Percentiles rank a stretch among this genome's conserved stretches.
Conservation (phyloP, 2,113 vertebrate species). For the Carlito syrichta region DNA sequence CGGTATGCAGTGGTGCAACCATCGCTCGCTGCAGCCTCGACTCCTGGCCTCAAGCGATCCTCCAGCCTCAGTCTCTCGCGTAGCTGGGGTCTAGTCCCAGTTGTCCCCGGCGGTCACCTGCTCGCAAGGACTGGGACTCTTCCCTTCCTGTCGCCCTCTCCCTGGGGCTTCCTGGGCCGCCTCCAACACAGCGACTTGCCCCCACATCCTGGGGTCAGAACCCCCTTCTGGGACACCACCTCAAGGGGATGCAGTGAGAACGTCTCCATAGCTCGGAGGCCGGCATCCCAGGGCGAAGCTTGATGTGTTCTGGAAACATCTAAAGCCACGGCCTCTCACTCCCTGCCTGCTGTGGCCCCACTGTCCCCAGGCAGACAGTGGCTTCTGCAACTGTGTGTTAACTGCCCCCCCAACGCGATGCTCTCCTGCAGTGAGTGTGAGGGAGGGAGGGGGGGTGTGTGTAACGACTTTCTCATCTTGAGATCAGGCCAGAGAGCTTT, state of each 20-base stretch:
- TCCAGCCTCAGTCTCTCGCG: too few species aligned
- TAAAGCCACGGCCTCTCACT: background rate
- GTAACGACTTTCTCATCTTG: conserved; percentile 64
- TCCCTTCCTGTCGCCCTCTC: background rate
- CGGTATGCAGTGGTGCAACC: too few species aligned
- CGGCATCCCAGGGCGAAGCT: background rate
- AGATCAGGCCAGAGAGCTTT: conserved; percentile 60
- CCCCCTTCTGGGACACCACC: background rate
- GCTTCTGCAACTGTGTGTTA: conserved; percentile 49
- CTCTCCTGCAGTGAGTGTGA: background rate
- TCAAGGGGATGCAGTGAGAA: background rate
- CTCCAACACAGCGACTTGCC: background rate
- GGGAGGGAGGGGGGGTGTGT: background rate
- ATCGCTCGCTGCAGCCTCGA: too few species aligned
- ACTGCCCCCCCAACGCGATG: background rate
- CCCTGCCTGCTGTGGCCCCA: background rate
- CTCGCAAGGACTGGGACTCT: background rate
- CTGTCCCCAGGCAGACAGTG: background rate
- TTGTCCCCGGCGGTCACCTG: background rate
- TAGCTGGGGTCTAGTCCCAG: too few species aligned
- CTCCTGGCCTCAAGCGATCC: too few species aligned
- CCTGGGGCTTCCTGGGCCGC: background rate
- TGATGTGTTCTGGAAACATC: background rate
- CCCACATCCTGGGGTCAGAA: background rate
- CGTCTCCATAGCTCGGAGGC: background rate